These are phyloP conservation scores for Pomacea maculata DNA, from an alignment of 1,140 invertebrate genomes.

Conservation along the genomic window DNA sequence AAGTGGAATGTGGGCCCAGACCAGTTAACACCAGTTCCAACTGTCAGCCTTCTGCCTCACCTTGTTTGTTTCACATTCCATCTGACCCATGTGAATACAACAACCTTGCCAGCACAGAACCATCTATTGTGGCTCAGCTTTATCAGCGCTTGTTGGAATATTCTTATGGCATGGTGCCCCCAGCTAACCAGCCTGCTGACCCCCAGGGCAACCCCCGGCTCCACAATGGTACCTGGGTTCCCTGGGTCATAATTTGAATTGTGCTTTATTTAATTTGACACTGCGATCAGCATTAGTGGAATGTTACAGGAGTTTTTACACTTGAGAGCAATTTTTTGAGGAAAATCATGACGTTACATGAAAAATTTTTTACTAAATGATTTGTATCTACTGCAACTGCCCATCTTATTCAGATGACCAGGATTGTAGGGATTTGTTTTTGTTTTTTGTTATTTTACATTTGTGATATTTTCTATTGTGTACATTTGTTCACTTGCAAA, in stretches of 20 bases:
- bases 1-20: slow-evolving; percentile 50
- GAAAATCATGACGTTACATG: no score
- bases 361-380: no score
- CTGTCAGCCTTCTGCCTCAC: slow-evolving; percentile 73
- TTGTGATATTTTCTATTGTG: no score
- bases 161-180: slow-evolving; percentile 37
- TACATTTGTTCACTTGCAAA: no score
- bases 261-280: no score
- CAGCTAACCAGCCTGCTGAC: slow-evolving; percentile 41
- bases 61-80: slow-evolving; percentile 83
- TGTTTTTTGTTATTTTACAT: no score
- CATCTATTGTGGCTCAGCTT: slow-evolving; percentile 37
- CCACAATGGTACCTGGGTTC: slow-evolving; percentile 45
- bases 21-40: slow-evolving; percentile 47
- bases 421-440: no score
- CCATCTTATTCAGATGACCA: no score
- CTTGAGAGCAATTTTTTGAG: no score
- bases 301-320: no score
- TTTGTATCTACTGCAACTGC: no score
- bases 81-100: slow-evolving; percentile 85
- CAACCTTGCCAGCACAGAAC: slow-evolving; percentile 75
- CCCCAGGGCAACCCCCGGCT: slow-evolving; percentile 39
- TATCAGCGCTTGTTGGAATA: slow-evolving; percentile 29
- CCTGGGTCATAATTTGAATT: slow-evolving; percentile 31
- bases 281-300: no score